A percentile compares a stretch with the other conserved stretches of the same genome.
These are phyloP conservation scores for Sphaeramia orbicularis DNA, from an alignment of 2,797 vertebrate species.

Conservation along the genomic window DNA sequence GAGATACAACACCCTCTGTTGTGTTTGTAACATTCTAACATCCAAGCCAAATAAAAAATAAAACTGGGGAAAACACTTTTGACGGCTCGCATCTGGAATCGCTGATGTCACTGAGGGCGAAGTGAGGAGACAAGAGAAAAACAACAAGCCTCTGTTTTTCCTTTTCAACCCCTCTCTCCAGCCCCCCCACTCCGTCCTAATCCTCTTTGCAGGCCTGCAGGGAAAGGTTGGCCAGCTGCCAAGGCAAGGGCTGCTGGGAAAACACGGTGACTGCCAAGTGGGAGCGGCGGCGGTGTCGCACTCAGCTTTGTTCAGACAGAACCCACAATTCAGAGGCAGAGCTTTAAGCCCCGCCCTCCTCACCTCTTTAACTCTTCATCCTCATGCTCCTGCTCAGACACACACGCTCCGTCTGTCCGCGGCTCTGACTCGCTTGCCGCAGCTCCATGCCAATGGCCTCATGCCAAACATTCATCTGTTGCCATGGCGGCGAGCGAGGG, in stretches of 20 bases:
- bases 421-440: conserved; percentile 34
- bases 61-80: conserved; percentile 57
- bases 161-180: conserved; percentile 1
- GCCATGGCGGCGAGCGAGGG: conserved; percentile 85
- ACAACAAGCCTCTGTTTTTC: conserved; percentile 85
- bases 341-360: conserved; percentile 65
- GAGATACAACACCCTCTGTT: not conserved
- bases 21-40: conserved; percentile 58
- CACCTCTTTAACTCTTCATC: too few species aligned
- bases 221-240: conserved; percentile 88
- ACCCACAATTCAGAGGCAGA: conserved; percentile 87
- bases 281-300: conserved; percentile 85
- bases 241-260: conserved; percentile 95
- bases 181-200: conserved; percentile 80
- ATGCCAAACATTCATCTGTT: conserved; percentile 93
- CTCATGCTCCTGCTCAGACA: too few species aligned
- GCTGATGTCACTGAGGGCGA: conserved; percentile 91
- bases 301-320: conserved; percentile 94
- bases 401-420: not conserved
- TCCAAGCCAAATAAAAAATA: conserved; percentile 67
- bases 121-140: conserved; percentile 89
- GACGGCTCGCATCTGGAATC: conserved; percentile 85
- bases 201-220: conserved; percentile 94
- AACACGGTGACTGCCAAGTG: conserved; percentile 87
- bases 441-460: conserved; percentile 70